Evolutionary conservation across 2,113 vertebrate genomes (phyloP).

Genomic region (Python bivittatus): DNA sequence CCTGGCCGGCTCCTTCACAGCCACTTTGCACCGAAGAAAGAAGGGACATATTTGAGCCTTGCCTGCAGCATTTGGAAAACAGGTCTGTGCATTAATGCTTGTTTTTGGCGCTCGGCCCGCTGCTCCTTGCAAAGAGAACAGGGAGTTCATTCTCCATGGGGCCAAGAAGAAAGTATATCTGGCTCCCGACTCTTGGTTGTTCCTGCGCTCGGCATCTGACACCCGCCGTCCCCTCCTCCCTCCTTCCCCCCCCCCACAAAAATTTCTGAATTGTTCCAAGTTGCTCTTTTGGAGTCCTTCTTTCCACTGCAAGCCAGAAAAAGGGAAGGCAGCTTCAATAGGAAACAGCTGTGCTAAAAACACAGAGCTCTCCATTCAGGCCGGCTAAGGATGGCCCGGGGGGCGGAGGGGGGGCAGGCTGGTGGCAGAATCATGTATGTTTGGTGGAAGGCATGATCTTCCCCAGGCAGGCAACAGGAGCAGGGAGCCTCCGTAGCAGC

Average conservation of each 20-base stretch:
- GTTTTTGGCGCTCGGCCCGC: background rate
- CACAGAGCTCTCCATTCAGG: conserved; percentile 39
- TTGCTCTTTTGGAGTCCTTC: conserved; percentile 20
- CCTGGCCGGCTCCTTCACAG: background rate
- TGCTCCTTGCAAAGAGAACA: background rate
- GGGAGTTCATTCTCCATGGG: conserved; percentile 6
- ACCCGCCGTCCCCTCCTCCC: background rate
- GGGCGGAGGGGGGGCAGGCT: background rate
- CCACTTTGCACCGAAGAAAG: background rate
- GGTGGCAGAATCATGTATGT: rapidly evolving
- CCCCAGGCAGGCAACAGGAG: rapidly evolving
- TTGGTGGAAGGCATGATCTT: background rate
- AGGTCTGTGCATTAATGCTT: rapidly evolving
- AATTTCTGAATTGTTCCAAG: conserved; percentile 19
- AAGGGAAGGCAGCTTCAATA: background rate
- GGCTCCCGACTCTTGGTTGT: conserved; percentile 25
- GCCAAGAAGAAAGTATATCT: conserved; percentile 21
- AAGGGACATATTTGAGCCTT: rapidly evolving
- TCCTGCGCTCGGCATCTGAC: conserved; percentile 36
- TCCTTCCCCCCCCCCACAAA: rapidly evolving
- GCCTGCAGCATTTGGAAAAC: background rate
- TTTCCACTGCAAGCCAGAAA: conserved; percentile 31
- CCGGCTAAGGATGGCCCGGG: background rate
- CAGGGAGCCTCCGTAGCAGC: background rate
- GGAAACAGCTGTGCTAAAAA: conserved; percentile 31